Conservation (phyloP, 30 jellyfish, hydroid and myxozoan species). For the Catostylus mosaicus region DNA sequence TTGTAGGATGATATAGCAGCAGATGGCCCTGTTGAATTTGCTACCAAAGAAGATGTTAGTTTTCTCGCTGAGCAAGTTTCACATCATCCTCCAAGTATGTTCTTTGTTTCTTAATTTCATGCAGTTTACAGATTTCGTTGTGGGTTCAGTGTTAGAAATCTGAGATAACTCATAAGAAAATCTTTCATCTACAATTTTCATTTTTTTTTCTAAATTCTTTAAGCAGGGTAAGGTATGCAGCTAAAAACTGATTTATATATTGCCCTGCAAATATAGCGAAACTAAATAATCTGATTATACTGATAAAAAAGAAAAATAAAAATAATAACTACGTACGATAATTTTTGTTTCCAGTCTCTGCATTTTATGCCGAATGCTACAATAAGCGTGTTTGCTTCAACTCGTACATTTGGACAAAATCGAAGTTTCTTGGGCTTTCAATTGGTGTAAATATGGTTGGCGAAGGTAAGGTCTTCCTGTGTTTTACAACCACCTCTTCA, state of each 20-base stretch:
- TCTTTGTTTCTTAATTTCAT: not conserved
- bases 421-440: slow-evolving; percentile 96
- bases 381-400: slow-evolving; percentile 79
- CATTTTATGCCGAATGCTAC: slow-evolving; percentile 96
- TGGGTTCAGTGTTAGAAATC: no score
- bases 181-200: no score
- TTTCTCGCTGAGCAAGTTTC: slow-evolving; percentile 98
- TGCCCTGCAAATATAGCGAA: no score
- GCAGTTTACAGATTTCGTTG: no score
- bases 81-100: slow-evolving; percentile 99
- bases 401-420: slow-evolving; percentile 94
- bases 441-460: slow-evolving; percentile 98
- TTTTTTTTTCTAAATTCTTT: no score
- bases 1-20: slow-evolving; percentile 64
- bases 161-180: no score
- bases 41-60: slow-evolving; percentile 89
- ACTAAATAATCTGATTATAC: no score
- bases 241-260: no score
- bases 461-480: slow-evolving; percentile 61
- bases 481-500: not conserved
- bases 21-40: slow-evolving; percentile 96
- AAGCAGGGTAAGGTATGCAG: no score
- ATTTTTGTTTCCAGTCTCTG: slow-evolving; percentile 81
- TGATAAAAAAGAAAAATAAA: no score
- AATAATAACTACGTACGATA: no score